These are phyloP conservation scores for Sinosuthora webbiana DNA, from an alignment of 2,113 vertebrate genomes.

Conservation along the genomic window DNA sequence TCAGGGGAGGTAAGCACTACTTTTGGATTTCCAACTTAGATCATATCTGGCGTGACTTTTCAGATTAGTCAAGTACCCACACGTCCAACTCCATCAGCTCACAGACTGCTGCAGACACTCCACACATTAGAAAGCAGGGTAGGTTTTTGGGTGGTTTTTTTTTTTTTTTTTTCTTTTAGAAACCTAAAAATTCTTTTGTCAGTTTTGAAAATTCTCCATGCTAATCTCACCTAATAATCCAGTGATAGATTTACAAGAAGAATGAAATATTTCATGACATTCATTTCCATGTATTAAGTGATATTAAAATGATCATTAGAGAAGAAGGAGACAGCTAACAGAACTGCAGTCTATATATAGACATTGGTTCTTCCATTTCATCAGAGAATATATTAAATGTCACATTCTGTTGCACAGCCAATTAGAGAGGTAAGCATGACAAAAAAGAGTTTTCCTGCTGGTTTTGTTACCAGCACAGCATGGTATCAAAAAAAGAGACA, in stretches of 20 bases:
- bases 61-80: neutral
- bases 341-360: slow-evolving; percentile 36
- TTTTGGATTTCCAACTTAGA: neutral
- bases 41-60: neutral
- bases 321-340: neutral
- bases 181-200: neutral
- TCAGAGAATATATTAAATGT: slow-evolving; percentile 50
- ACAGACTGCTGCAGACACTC: neutral
- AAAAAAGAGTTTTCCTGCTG: slow-evolving; percentile 48
- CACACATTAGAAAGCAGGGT: neutral
- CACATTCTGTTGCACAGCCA: slow-evolving; percentile 55
- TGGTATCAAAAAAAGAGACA: neutral
- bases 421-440: slow-evolving; percentile 43
- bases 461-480: slow-evolving; percentile 44
- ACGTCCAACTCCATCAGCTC: neutral
- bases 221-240: neutral
- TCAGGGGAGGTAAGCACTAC: neutral
- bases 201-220: neutral
- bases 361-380: slow-evolving; percentile 17
- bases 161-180: neutral
- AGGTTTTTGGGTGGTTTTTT: neutral
- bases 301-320: neutral
- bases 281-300: neutral
- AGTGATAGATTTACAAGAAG: neutral
- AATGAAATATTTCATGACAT: neutral